Evolutionary conservation across 2,888 invertebrate species (phyloP).

Genomic region (Timandra comae): DNA sequence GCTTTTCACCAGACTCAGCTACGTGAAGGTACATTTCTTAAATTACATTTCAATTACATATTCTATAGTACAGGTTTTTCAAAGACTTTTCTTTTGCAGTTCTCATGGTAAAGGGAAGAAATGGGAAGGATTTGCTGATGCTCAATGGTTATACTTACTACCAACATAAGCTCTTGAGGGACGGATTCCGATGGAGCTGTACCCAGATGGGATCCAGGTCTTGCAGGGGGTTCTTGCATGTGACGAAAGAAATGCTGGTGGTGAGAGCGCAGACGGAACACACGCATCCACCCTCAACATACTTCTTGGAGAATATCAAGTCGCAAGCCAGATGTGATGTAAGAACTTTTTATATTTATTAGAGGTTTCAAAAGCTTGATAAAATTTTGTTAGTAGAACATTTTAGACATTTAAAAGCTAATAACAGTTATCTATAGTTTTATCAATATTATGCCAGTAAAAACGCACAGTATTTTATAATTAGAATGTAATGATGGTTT

Average conservation of each 20-base stretch:
- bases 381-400: too few species aligned
- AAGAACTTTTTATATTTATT: slow-evolving; percentile 13
- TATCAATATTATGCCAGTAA: too few species aligned
- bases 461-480: too few species aligned
- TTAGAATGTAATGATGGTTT: too few species aligned
- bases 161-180: slow-evolving; percentile 59
- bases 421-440: too few species aligned
- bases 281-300: slow-evolving; percentile 61
- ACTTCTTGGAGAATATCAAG: slow-evolving; percentile 45
- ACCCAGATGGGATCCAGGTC: slow-evolving; percentile 70
- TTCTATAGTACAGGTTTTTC: background rate
- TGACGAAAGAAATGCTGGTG: slow-evolving; percentile 57
- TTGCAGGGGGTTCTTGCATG: slow-evolving; percentile 63
- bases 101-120: slow-evolving; percentile 60
- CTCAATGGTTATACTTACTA: slow-evolving; percentile 67
- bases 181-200: slow-evolving; percentile 69
- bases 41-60: too few species aligned
- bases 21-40: too few species aligned
- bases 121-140: slow-evolving; percentile 61
- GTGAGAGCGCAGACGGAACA: slow-evolving; percentile 59
- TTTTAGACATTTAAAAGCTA: slow-evolving; percentile 1
- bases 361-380: background rate
- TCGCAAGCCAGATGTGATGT: slow-evolving; percentile 26
- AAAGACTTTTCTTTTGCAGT: slow-evolving; percentile 24
- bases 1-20: too few species aligned